Base-by-base conservation (phyloP, 2,888 invertebrate genomes). In the Apantesis nais region DNA sequence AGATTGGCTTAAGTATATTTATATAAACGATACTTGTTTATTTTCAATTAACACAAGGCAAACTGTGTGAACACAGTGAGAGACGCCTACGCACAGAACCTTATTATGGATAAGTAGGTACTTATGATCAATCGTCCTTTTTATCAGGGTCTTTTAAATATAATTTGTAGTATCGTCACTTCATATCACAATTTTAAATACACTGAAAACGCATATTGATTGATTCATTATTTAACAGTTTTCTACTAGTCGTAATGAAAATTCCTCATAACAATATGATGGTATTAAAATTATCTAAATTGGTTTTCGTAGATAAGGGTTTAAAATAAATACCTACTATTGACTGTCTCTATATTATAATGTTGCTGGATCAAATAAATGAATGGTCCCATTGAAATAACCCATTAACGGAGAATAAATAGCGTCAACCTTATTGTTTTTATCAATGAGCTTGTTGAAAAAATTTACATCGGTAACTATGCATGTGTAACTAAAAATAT, bases 61-160 rank as follows among this genome's bases (percentile, higher is more conserved):
- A 75, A 72, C 78, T 79, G 83, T 87, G 86, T 81, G 83, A 85
- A 86, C 82, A 73, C 77, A 82, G 79, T 83, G 83, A 79, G 84
- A 82, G 83, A 85, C 88, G 86, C 89, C 90, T 87, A 89, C 90
- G 86, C 89, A 84, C n/a, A 52, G 48, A 11, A n/a, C n/a, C 48
- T n/a, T 79, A 80, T 87, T 85, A 80, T 81, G 75, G 74, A 73
- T 77, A 76, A 81, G 75, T 86, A 81, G 84, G 86, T 84, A 82
- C 78, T 77, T 72, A 70, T 82, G 83, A 85, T 84, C 73, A 77
- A 84, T 86, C 78, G 70, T 80, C 78, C 79, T 83, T 86, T 85
- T 83, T 80, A 81, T 79, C 63, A 61, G 73, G 75, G 68, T 22
- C 52, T 44, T n/a, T 60, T 62, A 29, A 34, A 65, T 34, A n/a